Base-by-base conservation (phyloP, 2,113 vertebrate species). In the Urocynchramus pylzowi region DNA sequence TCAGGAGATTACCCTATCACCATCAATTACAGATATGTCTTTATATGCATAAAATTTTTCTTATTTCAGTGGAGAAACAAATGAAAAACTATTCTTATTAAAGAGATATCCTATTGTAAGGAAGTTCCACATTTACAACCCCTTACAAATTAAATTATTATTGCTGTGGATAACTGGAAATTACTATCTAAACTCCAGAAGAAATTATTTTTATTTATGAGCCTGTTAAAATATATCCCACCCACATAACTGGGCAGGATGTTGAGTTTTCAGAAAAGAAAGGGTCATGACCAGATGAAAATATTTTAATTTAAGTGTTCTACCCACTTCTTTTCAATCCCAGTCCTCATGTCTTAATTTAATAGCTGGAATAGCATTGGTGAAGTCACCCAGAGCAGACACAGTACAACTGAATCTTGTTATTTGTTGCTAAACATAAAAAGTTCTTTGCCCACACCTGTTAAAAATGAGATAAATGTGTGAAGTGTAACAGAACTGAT, bases 401-500 rank as follows among this genome's bases (percentile, higher is more conserved):
- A 69, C 22, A 52, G 11, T n/a, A 7, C 45, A 87, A 81, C 61
- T 31, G 31, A 71, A 84, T 16, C 45, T 57, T 80, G 37, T n/a
- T 83, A 47, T 35, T 78, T 86, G 53, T 28, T 75, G 49, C 17
- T 79, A 56, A 80, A 71, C 27, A 76, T 16, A 50, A 75, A 80
- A 71, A 18, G 17, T 50, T n/a, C 20, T 70, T 53, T 89, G 37
- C 19, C 52, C 73, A 50, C 31, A 79, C 30, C 65, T 92, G 73
- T 84, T 90, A 92, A 90, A 88, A 92, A 81, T 45, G n/a, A 86
- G 80, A 69, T 35, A 69, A 89, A 88, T 53, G 77, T 89, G 49
- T 84, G 89, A 92, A 90, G 27, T 75, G 52, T 52, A 80, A 89
- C 24, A 81, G 64, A 84, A 75, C 52, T 75, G 56, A 64, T 84